Percentiles rank a stretch among this genome's conserved stretches.
Conservation (phyloP, 2,113 vertebrate genomes). For the Podarcis raffonei region DNA sequence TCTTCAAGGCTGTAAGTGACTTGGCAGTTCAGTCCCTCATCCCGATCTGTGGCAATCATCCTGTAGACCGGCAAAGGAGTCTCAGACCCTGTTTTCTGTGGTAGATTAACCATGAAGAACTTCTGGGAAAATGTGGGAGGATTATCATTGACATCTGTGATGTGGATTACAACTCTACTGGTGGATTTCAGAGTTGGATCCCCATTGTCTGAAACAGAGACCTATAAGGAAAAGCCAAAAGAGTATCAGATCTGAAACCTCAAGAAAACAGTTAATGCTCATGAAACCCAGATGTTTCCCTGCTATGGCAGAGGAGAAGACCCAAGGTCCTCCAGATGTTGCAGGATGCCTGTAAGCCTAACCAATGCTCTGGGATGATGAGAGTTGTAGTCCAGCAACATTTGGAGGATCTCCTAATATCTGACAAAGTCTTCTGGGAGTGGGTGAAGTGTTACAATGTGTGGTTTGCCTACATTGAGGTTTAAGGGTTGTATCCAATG, state of each 20-base stretch:
- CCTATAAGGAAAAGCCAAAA: conserved; percentile 72
- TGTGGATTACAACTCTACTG: conserved; percentile 85
- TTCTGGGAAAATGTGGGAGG: conserved; percentile 89
- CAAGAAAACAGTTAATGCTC: background rate
- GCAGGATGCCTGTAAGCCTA: background rate
- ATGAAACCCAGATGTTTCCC: background rate
- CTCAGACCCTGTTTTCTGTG: conserved; percentile 64
- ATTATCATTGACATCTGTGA: conserved; percentile 91
- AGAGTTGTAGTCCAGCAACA: background rate
- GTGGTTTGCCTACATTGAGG: background rate
- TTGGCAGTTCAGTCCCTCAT: conserved; percentile 84
- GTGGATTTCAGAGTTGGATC: conserved; percentile 85
- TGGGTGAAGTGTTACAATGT: background rate
- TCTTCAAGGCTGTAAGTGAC: conserved; percentile 88
- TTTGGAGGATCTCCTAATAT: background rate
- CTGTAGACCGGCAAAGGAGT: conserved; percentile 78
- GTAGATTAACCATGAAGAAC: conserved; percentile 87
- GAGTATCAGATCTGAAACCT: background rate
- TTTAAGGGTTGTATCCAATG: background rate
- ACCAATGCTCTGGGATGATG: background rate
- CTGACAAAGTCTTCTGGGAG: background rate
- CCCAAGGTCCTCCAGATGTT: background rate
- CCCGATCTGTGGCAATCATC: conserved; percentile 87
- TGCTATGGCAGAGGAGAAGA: background rate
- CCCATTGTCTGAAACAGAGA: conserved; percentile 89